Evolutionary conservation across 64 coral and sea anemone genomes (phyloP).

Genomic region (Orbicella faveolata): DNA sequence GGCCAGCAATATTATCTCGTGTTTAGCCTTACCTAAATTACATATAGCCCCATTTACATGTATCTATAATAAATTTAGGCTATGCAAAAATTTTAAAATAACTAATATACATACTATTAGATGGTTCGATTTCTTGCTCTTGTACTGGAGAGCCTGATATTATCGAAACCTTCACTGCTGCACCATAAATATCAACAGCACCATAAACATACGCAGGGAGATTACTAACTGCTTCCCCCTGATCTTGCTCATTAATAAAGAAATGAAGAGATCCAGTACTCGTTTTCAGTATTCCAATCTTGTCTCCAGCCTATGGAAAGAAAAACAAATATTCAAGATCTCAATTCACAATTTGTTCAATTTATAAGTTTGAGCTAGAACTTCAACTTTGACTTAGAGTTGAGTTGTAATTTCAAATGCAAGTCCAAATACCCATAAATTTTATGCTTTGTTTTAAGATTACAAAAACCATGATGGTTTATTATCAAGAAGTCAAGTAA

Average conservation of each 20-base stretch:
- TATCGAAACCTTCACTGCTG: conserved; percentile 69
- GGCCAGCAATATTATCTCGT: too few relatives aligned
- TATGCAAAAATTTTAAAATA: background rate
- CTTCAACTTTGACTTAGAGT: too few relatives aligned
- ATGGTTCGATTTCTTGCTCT: background rate
- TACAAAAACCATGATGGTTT: too few relatives aligned
- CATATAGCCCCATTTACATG: too few relatives aligned
- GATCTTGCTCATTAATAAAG: conserved; percentile 66
- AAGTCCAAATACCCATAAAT: too few relatives aligned
- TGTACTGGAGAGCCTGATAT: background rate
- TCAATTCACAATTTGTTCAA: too few relatives aligned
- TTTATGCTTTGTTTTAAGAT: too few relatives aligned
- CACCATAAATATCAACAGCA: conserved; percentile 81
- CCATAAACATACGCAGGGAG: conserved; percentile 46
- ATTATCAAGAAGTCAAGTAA: too few relatives aligned
- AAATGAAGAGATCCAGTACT: conserved; percentile 65
- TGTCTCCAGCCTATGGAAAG: conserved; percentile 57
- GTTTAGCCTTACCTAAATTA: too few relatives aligned
- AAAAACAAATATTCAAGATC: background rate
- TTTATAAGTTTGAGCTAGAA: background rate
- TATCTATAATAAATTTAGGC: background rate
- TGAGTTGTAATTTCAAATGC: too few relatives aligned
- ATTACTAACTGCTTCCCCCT: conserved; percentile 42
- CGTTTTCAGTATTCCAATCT: conserved; percentile 75
- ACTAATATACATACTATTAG: conserved; percentile 25